Conservation (phyloP, 2,113 vertebrate species). For the Fregata magnificens region DNA sequence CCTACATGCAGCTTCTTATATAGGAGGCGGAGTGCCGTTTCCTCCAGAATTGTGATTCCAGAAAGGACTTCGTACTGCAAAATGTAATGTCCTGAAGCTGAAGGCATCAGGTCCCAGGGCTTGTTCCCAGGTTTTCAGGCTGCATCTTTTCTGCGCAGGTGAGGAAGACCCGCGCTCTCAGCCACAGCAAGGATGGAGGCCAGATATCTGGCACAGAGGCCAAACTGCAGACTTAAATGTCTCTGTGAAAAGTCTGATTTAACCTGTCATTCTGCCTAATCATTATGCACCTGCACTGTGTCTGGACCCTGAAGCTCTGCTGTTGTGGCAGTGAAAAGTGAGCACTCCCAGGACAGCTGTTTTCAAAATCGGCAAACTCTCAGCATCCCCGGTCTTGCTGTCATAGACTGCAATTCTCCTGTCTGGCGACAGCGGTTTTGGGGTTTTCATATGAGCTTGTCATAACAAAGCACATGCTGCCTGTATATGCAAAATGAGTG, state of each 20-base stretch:
- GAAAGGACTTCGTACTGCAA: neutral
- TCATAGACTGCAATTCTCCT: neutral
- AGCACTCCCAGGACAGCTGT: neutral
- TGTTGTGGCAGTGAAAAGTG: neutral
- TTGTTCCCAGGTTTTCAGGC: neutral
- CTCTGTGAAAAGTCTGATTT: neutral
- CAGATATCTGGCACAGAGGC: accelerated
- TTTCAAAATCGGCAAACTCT: neutral
- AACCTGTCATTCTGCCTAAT: neutral
- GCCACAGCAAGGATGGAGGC: neutral
- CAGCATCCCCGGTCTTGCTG: neutral
- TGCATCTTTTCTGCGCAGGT: neutral
- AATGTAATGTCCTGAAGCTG: neutral
- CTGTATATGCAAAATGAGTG: neutral
- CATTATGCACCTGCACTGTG: neutral
- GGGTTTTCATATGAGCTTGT: neutral
- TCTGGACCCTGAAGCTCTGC: neutral
- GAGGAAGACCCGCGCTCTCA: neutral
- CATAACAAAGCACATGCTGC: neutral
- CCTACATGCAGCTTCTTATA: neutral
- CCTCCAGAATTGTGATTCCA: neutral
- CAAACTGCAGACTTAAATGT: neutral
- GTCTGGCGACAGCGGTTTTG: neutral
- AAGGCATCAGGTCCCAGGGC: neutral
- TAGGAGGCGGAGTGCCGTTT: neutral